Base-by-base conservation (phyloP, 1,140 invertebrate species). In the Macrotrachela quadricornifera region DNA sequence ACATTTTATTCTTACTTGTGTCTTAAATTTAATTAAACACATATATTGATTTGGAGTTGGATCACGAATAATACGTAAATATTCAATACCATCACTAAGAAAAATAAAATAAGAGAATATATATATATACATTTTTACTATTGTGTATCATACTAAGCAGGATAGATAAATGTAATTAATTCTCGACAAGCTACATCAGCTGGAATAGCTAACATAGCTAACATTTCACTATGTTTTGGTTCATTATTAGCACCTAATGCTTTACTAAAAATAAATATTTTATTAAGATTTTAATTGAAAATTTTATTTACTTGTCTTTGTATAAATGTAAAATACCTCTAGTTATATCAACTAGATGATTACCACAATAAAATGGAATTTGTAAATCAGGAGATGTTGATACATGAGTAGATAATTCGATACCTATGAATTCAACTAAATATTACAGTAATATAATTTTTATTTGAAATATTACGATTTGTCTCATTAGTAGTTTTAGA, bases 321-420 rank as follows among this genome's bases (percentile, higher is more conserved):
- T 88, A 94, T 1, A 95, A 71, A 76, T 96, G 90, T 18, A 97
- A 71, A 46, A 96, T 81, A 46, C 92, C 92, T 68, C 88, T 90
- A 0, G 85, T 91, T 37, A 87, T 79, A 75, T 97, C 92, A 10
- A 94, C 86, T 63, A 83, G 81, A 11, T 90, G 90, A 76, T 96
- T 97, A 2, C 92, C 92, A 63, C 81, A 91, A 57, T 85, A 82
- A 71, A 94, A 96, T 50, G 65, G 61, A 30, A 77, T 64, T 18
- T 46, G 21, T 30, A 30, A 30, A 30, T 30, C 21, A 30, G 21
- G 21, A 4, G 21, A 30, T 30, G 21, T 30, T 30, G 21, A 30
- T 30, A 30, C 21, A 30, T 30, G 21, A 30, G 21, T 30, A 30
- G 21, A 30, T 30, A 30, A 30, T 30, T 30, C 21, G 2, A 30